These are phyloP conservation scores for Oxyruncus cristatus DNA, from an alignment of 2,113 vertebrate genomes.

Conservation along the genomic window DNA sequence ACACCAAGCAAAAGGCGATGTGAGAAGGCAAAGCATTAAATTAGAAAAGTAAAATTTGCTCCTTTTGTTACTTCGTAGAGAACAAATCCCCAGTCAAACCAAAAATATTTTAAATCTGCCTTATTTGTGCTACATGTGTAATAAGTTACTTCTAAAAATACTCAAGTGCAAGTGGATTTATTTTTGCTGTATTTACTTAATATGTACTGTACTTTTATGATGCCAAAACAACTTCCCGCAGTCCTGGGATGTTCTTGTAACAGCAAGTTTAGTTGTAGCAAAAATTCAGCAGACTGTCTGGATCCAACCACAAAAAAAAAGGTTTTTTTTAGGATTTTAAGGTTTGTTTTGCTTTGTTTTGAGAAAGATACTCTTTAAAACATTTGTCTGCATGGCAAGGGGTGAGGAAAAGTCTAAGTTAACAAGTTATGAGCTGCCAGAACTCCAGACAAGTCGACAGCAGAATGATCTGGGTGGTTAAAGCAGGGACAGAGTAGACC, in stretches of 20 bases:
- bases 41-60: neutral
- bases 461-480: neutral
- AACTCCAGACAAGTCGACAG: neutral
- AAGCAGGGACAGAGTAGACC: accelerated
- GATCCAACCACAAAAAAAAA: neutral
- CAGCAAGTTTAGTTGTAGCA: neutral
- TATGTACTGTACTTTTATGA: neutral
- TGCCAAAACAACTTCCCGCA: neutral
- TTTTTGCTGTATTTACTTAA: neutral
- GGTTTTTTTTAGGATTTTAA: neutral
- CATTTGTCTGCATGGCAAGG: neutral
- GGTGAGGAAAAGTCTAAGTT: neutral
- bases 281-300: neutral
- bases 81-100: neutral
- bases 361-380: neutral
- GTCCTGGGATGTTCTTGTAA: neutral
- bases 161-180: neutral
- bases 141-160: neutral
- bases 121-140: neutral
- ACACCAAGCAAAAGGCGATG: neutral
- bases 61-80: neutral
- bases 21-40: neutral
- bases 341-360: neutral
- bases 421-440: neutral
- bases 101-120: neutral